These are phyloP conservation scores for Diarsia brunnea DNA, from an alignment of 2,888 invertebrate species.

Conservation along the genomic window DNA sequence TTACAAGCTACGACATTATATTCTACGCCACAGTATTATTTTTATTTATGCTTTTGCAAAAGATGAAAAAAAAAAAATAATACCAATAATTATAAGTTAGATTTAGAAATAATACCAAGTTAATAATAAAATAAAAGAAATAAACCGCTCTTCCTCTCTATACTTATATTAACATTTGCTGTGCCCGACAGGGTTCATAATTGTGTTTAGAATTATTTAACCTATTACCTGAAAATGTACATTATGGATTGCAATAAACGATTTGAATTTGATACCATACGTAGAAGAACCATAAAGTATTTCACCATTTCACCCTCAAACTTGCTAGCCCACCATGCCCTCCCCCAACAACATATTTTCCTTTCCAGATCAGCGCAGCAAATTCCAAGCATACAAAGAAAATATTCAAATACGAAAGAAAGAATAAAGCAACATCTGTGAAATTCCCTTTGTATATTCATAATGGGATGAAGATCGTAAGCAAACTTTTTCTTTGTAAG, in stretches of 20 bases:
- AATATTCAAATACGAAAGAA: conserved; percentile 53
- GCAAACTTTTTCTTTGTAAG: conserved; percentile 53
- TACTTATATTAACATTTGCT: too few species aligned
- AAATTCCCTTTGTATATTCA: conserved; percentile 58
- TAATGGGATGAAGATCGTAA: conserved; percentile 50
- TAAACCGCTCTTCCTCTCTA: too few species aligned
- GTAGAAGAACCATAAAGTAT: not conserved
- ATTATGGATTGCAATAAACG: too few species aligned
- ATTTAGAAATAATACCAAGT: too few species aligned
- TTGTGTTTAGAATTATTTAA: too few species aligned
- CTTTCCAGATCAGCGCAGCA: conserved; percentile 9
- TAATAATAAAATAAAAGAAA: too few species aligned
- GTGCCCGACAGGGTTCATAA: too few species aligned
- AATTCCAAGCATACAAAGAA: conserved; percentile 49
- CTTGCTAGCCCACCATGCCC: not conserved
- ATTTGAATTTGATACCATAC: too few species aligned
- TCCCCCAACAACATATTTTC: conserved; percentile 37
- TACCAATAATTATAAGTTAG: too few species aligned
- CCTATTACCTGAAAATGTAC: too few species aligned
- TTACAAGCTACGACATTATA: not conserved
- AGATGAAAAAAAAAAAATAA: not conserved
- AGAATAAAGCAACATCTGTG: conserved; percentile 53
- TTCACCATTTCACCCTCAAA: not conserved
- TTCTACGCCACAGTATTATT: not conserved
- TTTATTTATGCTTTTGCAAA: not conserved